A percentile compares a stretch with the other conserved stretches of the same genome.
phyloP scores from a whole-genome alignment of 2,113 vertebrate genomes.

The Colius striatus region DNA sequence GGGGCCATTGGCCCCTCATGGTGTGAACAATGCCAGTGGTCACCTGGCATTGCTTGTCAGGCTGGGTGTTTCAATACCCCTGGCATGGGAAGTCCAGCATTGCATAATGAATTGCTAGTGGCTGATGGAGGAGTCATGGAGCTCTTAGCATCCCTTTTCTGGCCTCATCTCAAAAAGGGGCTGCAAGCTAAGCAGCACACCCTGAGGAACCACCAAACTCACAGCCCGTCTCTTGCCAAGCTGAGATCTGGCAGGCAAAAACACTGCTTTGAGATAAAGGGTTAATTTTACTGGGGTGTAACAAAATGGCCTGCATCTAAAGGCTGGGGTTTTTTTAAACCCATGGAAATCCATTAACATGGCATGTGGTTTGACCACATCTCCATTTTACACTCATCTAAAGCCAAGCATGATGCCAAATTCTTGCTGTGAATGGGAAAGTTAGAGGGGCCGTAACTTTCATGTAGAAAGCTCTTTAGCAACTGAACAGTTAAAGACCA shows the following conservation, averaged over 20 bases:
- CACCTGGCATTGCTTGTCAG: background rate
- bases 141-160: background rate
- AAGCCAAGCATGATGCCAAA: background rate
- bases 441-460: background rate
- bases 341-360: background rate
- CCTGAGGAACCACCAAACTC: background rate
- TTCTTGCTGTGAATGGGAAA: background rate
- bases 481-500: conserved; percentile 61
- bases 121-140: background rate
- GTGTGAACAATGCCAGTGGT: fast-evolving
- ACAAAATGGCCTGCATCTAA: background rate
- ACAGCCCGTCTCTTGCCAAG: fast-evolving
- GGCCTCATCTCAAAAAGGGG: background rate
- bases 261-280: background rate
- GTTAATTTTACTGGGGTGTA: background rate
- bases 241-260: background rate
- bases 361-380: background rate
- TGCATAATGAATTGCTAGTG: background rate
- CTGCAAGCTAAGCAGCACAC: background rate
- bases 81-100: background rate
- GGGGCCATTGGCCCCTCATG: fast-evolving
- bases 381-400: background rate
- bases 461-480: conserved; percentile 5
- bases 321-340: background rate
- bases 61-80: background rate